Conservation (phyloP, 1,140 invertebrate genomes). For the Ceratina calcarata region DNA sequence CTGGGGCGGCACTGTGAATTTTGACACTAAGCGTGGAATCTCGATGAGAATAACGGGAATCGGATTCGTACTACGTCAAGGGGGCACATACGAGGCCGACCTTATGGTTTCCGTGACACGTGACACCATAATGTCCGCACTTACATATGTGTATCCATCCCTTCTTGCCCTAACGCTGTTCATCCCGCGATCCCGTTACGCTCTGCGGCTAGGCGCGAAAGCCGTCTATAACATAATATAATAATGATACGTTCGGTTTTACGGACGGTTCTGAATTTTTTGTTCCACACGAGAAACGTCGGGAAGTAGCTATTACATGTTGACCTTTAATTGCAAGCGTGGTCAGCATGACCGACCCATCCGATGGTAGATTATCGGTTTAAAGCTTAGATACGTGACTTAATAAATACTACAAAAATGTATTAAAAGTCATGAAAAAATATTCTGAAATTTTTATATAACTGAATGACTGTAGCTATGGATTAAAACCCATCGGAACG, state of each 20-base stretch:
- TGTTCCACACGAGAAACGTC: not conserved
- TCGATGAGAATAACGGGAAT: conserved; percentile 33
- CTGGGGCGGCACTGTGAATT: conserved; percentile 44
- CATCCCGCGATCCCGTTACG: conserved; percentile 34
- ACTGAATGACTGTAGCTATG: too few species aligned
- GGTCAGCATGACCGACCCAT: not conserved
- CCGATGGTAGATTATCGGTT: too few species aligned
- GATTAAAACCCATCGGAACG: too few species aligned
- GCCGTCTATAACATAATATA: conserved; percentile 46
- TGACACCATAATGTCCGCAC: conserved; percentile 49
- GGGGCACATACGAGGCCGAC: not conserved
- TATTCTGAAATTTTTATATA: too few species aligned
- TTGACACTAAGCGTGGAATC: conserved; percentile 37
- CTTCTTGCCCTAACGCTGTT: conserved; percentile 48
- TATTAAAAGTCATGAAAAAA: too few species aligned
- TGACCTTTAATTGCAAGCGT: not conserved
- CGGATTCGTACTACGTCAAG: conserved; percentile 3
- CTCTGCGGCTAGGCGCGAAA: conserved; percentile 40
- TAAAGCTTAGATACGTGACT: not conserved
- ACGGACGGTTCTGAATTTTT: not conserved
- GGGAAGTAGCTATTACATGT: not conserved
- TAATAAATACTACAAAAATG: too few species aligned
- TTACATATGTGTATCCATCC: conserved; percentile 17
- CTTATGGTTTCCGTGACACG: conserved; percentile 59
- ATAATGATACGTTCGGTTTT: conserved; percentile 48